A percentile compares a stretch with the other conserved stretches of the same genome.
phyloP scores from a whole-genome alignment of 92 coral and sea anemone genomes.

The Muricea muricata region DNA sequence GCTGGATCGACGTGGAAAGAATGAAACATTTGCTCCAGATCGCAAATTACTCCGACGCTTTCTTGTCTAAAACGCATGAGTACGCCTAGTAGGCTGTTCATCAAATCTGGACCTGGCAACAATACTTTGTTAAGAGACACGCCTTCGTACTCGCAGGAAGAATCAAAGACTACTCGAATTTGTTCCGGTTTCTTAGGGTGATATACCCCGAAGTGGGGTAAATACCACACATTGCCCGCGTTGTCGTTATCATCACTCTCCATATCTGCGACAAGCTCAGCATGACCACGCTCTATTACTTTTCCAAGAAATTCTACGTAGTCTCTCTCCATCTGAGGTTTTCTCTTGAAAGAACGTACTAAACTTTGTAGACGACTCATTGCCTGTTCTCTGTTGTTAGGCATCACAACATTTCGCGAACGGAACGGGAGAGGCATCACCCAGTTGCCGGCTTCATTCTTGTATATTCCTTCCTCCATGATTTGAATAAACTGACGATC shows the following conservation, averaged over 20 bases:
- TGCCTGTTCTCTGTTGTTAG: slow-evolving; percentile 59
- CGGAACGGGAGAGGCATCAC: slow-evolving; percentile 69
- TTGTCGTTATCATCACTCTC: neutral
- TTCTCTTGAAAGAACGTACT: slow-evolving; percentile 31
- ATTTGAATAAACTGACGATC: slow-evolving; percentile 47
- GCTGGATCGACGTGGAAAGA: neutral
- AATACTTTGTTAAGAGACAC: slow-evolving; percentile 39
- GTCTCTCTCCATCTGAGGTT: slow-evolving; percentile 59
- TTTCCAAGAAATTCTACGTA: slow-evolving; percentile 48
- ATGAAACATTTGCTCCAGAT: slow-evolving; percentile 60
- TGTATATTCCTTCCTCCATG: slow-evolving; percentile 48
- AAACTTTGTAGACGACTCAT: slow-evolving; percentile 43
- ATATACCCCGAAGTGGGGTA: slow-evolving; percentile 48
- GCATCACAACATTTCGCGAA: slow-evolving; percentile 15
- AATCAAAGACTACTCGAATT: slow-evolving; percentile 55
- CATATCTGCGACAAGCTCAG: neutral
- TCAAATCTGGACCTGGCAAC: slow-evolving; percentile 50
- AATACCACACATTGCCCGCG: slow-evolving; percentile 35
- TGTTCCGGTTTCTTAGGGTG: slow-evolving; percentile 56
- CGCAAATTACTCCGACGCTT: slow-evolving; percentile 21
- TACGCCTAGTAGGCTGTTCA: slow-evolving; percentile 47
- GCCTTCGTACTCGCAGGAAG: slow-evolving; percentile 26
- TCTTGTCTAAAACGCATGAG: slow-evolving; percentile 30
- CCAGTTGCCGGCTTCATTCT: slow-evolving; percentile 54
- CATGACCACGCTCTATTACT: slow-evolving; percentile 43